Conservation (phyloP, 2,888 invertebrate genomes). For the Hemicrepidius hirtus region DNA sequence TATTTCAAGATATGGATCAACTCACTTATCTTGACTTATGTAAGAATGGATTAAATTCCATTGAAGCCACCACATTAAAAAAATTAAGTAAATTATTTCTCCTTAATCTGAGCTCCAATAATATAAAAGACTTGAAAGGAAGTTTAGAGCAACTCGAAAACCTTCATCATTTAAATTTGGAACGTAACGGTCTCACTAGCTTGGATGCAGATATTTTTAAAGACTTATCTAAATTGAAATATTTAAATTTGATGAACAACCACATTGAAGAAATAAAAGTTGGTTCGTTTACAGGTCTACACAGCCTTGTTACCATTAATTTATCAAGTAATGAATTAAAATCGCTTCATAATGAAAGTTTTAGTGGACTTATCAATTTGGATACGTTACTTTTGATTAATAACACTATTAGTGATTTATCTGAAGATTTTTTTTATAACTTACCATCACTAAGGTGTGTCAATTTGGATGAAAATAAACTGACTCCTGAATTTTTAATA, state of each 20-base stretch:
- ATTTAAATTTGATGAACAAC: slow-evolving; percentile 38
- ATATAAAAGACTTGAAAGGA: slow-evolving; percentile 44
- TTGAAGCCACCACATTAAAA: slow-evolving; percentile 10
- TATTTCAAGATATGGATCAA: slow-evolving; percentile 37
- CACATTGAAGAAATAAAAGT: slow-evolving; percentile 46
- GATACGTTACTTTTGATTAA: slow-evolving; percentile 22
- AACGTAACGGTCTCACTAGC: background rate
- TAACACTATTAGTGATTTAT: slow-evolving; percentile 24
- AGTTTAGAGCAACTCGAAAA: background rate
- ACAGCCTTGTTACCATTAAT: slow-evolving; percentile 27
- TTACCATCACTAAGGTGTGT: slow-evolving; percentile 10
- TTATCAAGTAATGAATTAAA: slow-evolving; percentile 43
- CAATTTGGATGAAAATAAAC: slow-evolving; percentile 25
- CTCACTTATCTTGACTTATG: slow-evolving; percentile 19
- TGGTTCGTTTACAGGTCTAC: slow-evolving; percentile 33
- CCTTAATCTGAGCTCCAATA: slow-evolving; percentile 41
- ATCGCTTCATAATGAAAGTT: slow-evolving; percentile 4
- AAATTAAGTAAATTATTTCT: background rate
- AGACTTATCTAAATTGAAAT: background rate
- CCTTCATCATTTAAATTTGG: slow-evolving; percentile 1
- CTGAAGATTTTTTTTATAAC: slow-evolving; percentile 9
- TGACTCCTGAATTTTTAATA: background rate
- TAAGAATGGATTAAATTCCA: slow-evolving; percentile 14
- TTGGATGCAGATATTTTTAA: slow-evolving; percentile 8
- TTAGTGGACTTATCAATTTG: slow-evolving; percentile 6